Conservation (phyloP, 2,797 vertebrate species). For the Mormyrops attenuatus region DNA sequence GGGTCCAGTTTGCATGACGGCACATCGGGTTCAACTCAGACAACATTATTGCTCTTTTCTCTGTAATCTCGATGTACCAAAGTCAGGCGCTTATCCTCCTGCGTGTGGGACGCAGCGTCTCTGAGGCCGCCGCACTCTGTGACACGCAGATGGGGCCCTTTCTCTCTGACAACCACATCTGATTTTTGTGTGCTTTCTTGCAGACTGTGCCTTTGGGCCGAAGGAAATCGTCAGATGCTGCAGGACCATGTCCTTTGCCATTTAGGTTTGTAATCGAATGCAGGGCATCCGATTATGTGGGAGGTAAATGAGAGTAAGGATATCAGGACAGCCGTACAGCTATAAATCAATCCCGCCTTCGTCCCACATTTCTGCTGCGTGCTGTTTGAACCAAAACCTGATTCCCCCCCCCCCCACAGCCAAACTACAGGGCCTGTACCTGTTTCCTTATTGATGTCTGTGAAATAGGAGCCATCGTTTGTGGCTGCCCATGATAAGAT, state of each 20-base stretch:
- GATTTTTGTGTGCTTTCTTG: not conserved
- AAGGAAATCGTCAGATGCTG: slow-evolving; percentile 45
- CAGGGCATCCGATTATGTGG: slow-evolving; percentile 33
- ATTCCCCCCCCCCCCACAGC: not conserved
- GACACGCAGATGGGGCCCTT: not conserved
- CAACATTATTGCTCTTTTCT: not conserved
- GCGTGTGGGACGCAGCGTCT: not conserved
- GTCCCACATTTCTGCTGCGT: not conserved
- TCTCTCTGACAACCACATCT: not conserved
- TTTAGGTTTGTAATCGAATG: slow-evolving; percentile 46
- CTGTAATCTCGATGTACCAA: not conserved
- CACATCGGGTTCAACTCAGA: not conserved
- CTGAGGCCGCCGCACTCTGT: not conserved
- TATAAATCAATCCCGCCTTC: slow-evolving; percentile 19
- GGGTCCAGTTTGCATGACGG: not conserved
- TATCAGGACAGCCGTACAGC: slow-evolving; percentile 10
- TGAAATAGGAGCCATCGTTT: not conserved
- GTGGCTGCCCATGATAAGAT: not conserved
- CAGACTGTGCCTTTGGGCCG: slow-evolving; percentile 28
- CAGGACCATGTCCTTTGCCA: slow-evolving; percentile 37
- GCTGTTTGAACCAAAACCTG: not conserved
- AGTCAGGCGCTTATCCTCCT: not conserved
- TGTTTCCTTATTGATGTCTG: not conserved
- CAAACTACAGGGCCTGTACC: not conserved
- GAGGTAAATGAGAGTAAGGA: slow-evolving; percentile 27